phyloP scores from a whole-genome alignment of 2,888 invertebrate species.

The Hirtodrosophila duncani region DNA sequence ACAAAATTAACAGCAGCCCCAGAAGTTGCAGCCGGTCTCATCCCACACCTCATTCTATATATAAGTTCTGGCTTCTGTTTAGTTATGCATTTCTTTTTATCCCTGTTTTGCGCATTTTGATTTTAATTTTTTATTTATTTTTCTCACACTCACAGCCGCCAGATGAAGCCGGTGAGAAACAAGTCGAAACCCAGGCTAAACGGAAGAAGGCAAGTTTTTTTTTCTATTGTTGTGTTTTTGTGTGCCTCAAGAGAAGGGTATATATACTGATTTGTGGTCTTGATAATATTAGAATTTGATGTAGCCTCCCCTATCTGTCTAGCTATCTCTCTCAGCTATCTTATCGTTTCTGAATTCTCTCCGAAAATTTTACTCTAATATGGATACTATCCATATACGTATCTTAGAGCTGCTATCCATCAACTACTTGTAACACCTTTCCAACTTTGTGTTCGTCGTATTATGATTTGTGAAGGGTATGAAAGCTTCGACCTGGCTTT shows the following conservation, averaged over 20 bases:
- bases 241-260: too few relatives aligned
- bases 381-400: too few relatives aligned
- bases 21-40: conserved; percentile 28
- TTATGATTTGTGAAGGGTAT: too few relatives aligned
- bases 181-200: conserved; percentile 29
- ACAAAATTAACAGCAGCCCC: conserved; percentile 72
- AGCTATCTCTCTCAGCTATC: conserved; percentile 9
- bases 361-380: too few relatives aligned
- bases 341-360: conserved; percentile 21
- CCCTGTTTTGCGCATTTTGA: conserved; percentile 15
- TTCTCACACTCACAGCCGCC: conserved; percentile 43
- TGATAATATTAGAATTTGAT: too few relatives aligned
- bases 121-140: conserved; percentile 49
- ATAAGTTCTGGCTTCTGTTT: conserved; percentile 36
- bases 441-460: too few relatives aligned
- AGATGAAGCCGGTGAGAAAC: conserved; percentile 26
- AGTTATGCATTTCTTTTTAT: conserved; percentile 56
- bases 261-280: too few relatives aligned
- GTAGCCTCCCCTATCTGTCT: too few relatives aligned
- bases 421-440: too few relatives aligned
- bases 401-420: too few relatives aligned
- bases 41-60: conserved; percentile 26
- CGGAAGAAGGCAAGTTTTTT: conserved; percentile 51
- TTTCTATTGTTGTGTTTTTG: conserved; percentile 16
- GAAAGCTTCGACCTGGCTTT: too few relatives aligned